Percentiles rank a stretch among this genome's conserved stretches.
Conservation (phyloP, 2,113 vertebrate genomes). For the Ctenodactylus gundi region DNA sequence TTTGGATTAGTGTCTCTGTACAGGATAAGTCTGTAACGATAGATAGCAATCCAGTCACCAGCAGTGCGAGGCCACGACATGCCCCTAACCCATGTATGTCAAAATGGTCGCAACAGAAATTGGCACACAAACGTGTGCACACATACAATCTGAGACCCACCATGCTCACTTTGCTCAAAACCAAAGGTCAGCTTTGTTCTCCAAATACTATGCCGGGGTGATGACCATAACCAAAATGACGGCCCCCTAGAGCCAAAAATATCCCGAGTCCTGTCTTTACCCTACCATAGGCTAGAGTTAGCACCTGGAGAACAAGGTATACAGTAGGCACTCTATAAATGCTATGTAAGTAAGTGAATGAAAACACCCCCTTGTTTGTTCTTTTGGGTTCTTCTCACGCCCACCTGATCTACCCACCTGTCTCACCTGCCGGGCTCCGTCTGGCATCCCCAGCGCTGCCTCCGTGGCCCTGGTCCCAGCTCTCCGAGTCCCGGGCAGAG, state of each 20-base stretch:
- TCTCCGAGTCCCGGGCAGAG: constrained; percentile 42
- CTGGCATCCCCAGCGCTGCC: constrained; percentile 12
- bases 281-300: neutral
- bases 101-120: no score
- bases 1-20: neutral
- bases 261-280: neutral
- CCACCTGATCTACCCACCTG: neutral
- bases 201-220: no score
- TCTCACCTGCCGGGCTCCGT: constrained; percentile 84
- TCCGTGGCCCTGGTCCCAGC: constrained; percentile 28
- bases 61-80: neutral
- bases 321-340: neutral
- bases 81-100: no score
- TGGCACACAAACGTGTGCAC: no score
- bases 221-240: no score
- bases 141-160: no score
- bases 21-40: neutral
- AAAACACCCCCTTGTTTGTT: rapidly evolving
- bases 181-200: no score
- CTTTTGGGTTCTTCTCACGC: neutral
- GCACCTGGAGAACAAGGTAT: neutral
- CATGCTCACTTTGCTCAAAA: neutral
- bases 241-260: neutral
- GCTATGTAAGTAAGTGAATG: no score
- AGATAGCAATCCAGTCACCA: neutral